phyloP scores from a whole-genome alignment of 2,888 invertebrate genomes.

The Crematogaster levior region DNA sequence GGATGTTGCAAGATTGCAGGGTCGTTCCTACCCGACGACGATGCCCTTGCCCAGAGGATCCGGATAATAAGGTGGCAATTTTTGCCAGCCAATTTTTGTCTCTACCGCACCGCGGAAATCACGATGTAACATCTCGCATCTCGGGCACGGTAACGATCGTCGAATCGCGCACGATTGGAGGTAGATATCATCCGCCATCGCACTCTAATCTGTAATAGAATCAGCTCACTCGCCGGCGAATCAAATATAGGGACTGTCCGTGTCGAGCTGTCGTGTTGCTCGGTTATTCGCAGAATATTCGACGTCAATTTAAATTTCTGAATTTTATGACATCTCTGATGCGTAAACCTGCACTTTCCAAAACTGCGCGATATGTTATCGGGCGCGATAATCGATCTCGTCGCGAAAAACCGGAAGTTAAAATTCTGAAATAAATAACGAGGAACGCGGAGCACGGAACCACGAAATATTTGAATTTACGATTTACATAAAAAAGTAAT shows the following conservation, averaged over 20 bases:
- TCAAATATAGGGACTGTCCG: slow-evolving; percentile 49
- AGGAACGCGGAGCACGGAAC: not conserved
- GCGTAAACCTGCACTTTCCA: slow-evolving; percentile 31
- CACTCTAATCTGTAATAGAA: slow-evolving; percentile 79
- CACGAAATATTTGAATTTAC: not conserved
- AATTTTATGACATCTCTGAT: slow-evolving; percentile 67
- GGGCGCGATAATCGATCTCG: slow-evolving; percentile 41
- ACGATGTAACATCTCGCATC: slow-evolving; percentile 41
- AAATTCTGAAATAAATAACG: slow-evolving; percentile 9
- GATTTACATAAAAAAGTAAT: not conserved
- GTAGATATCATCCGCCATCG: slow-evolving; percentile 65
- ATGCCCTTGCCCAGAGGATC: slow-evolving; percentile 30
- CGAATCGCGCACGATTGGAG: slow-evolving; percentile 63
- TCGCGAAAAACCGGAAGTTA: not conserved
- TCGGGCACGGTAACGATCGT: slow-evolving; percentile 38
- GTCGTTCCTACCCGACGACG: slow-evolving; percentile 17
- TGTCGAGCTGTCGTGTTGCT: slow-evolving; percentile 39
- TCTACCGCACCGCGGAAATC: slow-evolving; percentile 18
- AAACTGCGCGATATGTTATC: slow-evolving; percentile 55
- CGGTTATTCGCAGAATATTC: slow-evolving; percentile 63
- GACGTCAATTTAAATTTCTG: slow-evolving; percentile 66
- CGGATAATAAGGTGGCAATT: slow-evolving; percentile 49
- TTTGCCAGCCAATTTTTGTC: too few species aligned
- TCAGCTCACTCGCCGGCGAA: slow-evolving; percentile 62
- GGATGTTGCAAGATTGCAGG: slow-evolving; percentile 52